Evolutionary conservation across 1,140 invertebrate species (phyloP), one percentile per base, ranked within the genome.

Genomic region (Pogonognathellus flavescens): DNA sequence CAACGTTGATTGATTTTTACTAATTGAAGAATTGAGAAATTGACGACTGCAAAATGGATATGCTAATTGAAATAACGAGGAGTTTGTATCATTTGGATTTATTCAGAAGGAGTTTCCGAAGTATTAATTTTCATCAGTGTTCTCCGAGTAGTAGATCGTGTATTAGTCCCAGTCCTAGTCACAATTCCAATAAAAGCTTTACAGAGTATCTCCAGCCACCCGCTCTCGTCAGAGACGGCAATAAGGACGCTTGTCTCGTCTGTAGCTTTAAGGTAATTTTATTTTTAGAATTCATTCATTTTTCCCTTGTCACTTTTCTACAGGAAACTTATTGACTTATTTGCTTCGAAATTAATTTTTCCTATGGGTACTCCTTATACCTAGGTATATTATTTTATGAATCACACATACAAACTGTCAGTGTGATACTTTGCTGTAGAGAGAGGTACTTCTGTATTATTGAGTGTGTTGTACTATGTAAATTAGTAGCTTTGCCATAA

Each of bases 41-140:
- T 41, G 31, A 41, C 31, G 53, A 10, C 53, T 14, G 16, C 18
- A 62, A 62, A 60, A 86, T 86, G 87, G 83, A 86, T 41, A 49
- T 80, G 8, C 14, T 86, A 6, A 80, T 84, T 18, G 87, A 88
- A 22, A 82, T 88, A 9, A 80, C 62, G 4, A 60, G 87, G 49
- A 84, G 66, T 66, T 20, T 88, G 3, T 88, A 88, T 83, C 87
- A 88, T 80, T 85, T 88, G 53, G 87, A 88, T 70, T 81, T 86
- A 10, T 83, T 86, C 18, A 55, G 87, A 16, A 72, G 87, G 49
- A 86, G 86, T 49, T 88, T 88, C 18, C 41, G 87, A 11, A 80
- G 76, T 50, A 59, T 84, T 16, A 55, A 41, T 49, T 83, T 55
- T 10, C 85, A 84, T 66, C 22, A 50, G n/a, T 86, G 82, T 62